Percentiles rank a stretch among this genome's conserved stretches.
Conservation (phyloP, 2,888 invertebrate species). For the Acronicta alni region DNA sequence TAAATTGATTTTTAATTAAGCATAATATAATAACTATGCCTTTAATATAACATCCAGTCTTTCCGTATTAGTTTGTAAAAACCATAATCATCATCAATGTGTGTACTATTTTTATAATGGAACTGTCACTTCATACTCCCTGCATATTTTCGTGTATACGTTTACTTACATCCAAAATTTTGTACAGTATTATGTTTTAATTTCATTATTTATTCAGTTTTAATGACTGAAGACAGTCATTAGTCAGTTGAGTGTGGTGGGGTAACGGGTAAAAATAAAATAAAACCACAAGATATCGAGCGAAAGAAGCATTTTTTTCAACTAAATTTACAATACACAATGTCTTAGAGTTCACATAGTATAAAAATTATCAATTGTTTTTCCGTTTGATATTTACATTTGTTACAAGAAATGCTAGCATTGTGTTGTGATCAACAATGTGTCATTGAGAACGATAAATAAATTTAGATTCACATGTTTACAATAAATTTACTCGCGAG, state of each 20-base stretch:
- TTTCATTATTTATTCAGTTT: too few species aligned
- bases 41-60: too few species aligned
- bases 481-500: conserved; percentile 21
- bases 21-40: too few species aligned
- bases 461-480: conserved; percentile 37
- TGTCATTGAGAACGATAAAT: conserved; percentile 49
- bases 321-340: conserved; percentile 83
- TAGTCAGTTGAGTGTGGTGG: not conserved
- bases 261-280: conserved; percentile 55
- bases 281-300: conserved; percentile 76
- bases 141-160: too few species aligned
- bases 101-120: too few species aligned
- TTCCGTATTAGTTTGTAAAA: too few species aligned
- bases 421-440: conserved; percentile 45
- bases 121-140: too few species aligned
- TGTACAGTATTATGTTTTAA: too few species aligned
- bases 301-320: conserved; percentile 87
- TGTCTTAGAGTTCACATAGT: conserved; percentile 75
- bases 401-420: conserved; percentile 47
- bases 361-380: conserved; percentile 72
- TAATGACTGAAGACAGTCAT: too few species aligned
- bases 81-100: too few species aligned
- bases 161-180: too few species aligned
- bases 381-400: conserved; percentile 74
- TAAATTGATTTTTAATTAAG: too few species aligned